These are phyloP conservation scores for Bellardia bayeri DNA, from an alignment of 2,888 invertebrate species.

Conservation along the genomic window DNA sequence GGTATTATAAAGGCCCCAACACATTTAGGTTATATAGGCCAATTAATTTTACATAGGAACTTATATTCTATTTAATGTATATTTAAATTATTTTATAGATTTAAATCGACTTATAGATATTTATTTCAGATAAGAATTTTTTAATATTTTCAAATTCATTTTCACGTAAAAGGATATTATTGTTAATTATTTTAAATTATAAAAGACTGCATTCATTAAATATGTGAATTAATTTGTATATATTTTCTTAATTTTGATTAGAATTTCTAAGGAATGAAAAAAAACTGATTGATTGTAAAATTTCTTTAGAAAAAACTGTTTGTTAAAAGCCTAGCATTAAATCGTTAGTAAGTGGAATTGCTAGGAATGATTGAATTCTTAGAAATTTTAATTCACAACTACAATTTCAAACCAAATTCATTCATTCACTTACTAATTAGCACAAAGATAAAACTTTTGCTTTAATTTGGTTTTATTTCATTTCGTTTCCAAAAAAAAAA, in stretches of 20 bases:
- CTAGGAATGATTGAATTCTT: slow-evolving; percentile 32
- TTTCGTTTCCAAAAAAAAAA: slow-evolving; percentile 21
- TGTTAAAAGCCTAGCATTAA: not conserved
- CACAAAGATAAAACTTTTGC: slow-evolving; percentile 33
- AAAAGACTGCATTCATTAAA: too few species aligned
- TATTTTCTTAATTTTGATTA: not conserved
- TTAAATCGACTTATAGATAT: too few species aligned
- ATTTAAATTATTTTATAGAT: too few species aligned
- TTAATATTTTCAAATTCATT: too few species aligned
- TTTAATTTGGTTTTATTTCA: slow-evolving; percentile 35
- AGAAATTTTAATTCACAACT: slow-evolving; percentile 27
- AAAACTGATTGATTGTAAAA: not conserved
- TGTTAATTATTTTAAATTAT: too few species aligned
- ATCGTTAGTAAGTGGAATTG: slow-evolving; percentile 16
- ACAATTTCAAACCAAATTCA: slow-evolving; percentile 21
- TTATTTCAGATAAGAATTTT: too few species aligned
- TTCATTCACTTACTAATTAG: slow-evolving; percentile 63
- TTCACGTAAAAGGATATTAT: too few species aligned
- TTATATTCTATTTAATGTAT: too few species aligned
- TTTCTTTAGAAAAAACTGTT: not conserved
- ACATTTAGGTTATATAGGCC: too few species aligned
- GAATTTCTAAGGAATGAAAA: not conserved
- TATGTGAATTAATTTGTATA: slow-evolving; percentile 14
- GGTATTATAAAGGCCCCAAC: too few species aligned
- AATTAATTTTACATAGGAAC: too few species aligned